Percentiles rank a stretch among this genome's conserved stretches.
phyloP scores from a whole-genome alignment of 2,113 vertebrate species.

The Dolichallabes microphthalmus region DNA sequence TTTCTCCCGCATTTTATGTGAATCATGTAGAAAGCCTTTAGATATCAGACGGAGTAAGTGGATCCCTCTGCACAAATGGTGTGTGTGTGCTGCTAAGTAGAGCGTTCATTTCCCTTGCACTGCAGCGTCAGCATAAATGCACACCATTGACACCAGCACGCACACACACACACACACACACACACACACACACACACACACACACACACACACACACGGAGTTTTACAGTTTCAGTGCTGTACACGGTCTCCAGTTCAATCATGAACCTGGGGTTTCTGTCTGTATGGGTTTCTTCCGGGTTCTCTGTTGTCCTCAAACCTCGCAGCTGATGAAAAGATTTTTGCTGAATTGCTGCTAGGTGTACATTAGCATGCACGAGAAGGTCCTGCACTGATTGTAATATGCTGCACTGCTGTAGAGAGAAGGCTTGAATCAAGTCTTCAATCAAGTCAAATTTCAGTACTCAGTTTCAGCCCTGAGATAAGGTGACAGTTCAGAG shows the following conservation, averaged over 20 bases:
- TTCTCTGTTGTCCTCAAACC: neutral
- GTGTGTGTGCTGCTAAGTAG: conserved; percentile 10
- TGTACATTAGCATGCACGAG: neutral
- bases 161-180: neutral
- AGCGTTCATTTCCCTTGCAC: neutral
- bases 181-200: neutral
- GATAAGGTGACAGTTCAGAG: conserved; percentile 1
- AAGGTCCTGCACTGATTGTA: neutral
- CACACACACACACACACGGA: neutral
- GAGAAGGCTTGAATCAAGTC: too few species aligned
- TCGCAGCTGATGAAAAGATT: neutral
- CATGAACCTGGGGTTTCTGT: neutral
- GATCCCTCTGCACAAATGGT: neutral
- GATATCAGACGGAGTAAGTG: conserved; percentile 26
- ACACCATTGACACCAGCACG: neutral
- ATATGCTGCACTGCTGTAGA: neutral
- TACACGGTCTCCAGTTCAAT: neutral
- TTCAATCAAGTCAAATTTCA: too few species aligned
- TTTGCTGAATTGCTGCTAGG: neutral
- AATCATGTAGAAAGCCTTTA: conserved; percentile 40
- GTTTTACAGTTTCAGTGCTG: neutral
- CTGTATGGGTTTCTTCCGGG: neutral
- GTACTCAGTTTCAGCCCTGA: neutral
- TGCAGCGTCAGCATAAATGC: neutral
- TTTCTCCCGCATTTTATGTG: neutral